A percentile compares a stretch with the other conserved stretches of the same genome.
Evolutionary conservation across 2,888 invertebrate species (phyloP).

Genomic region (Apamea crenata): DNA sequence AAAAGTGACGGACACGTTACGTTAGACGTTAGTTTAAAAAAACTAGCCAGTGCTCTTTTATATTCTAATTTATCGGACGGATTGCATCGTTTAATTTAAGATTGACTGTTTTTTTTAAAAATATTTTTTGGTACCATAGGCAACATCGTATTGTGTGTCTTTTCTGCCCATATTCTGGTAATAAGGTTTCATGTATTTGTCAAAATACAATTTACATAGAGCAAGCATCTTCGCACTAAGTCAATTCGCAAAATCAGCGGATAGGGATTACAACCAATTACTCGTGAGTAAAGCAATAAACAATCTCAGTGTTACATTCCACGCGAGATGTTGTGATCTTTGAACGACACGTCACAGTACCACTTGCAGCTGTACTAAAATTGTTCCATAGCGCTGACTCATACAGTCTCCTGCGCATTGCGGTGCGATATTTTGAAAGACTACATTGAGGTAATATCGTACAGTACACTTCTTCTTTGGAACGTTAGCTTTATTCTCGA

Average conservation of each 20-base stretch:
- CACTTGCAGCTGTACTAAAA: background rate
- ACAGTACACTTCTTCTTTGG: background rate
- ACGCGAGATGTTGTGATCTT: conserved; percentile 16
- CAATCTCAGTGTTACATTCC: conserved; percentile 33
- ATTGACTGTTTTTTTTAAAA: background rate
- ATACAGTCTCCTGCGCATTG: conserved; percentile 11
- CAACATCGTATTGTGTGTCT: background rate
- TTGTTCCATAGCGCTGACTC: conserved; percentile 13
- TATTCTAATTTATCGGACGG: background rate
- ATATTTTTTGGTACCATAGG: background rate
- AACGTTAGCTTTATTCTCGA: background rate
- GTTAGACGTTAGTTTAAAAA: background rate
- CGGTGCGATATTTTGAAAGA: background rate
- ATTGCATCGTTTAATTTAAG: background rate
- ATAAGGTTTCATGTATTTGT: background rate
- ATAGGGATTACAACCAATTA: conserved; percentile 1
- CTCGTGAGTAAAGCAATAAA: conserved; percentile 9
- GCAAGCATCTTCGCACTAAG: background rate
- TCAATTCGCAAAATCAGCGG: background rate
- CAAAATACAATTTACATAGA: too few species aligned
- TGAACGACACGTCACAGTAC: conserved; percentile 12
- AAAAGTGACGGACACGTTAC: too few species aligned
- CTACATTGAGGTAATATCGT: background rate
- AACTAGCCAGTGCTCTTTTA: background rate
- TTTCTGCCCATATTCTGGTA: background rate